A percentile compares a stretch with the other conserved stretches of the same genome.
Evolutionary conservation across 35 echinoderm and acorn worm genomes (phyloP).

Genomic region (Amphiura filiformis): DNA sequence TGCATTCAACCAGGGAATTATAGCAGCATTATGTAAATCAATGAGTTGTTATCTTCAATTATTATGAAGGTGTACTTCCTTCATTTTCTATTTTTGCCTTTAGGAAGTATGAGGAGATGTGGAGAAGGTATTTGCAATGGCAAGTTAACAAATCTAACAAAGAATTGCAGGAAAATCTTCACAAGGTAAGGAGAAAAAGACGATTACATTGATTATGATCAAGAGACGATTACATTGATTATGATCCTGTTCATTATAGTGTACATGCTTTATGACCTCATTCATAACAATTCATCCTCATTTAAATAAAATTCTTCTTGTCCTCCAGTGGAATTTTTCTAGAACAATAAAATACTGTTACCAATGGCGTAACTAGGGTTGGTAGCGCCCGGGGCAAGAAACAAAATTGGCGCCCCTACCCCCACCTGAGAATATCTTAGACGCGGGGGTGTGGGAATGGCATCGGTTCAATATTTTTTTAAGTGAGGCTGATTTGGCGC

Average conservation of each 20-base stretch:
- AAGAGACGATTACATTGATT: not conserved
- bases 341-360: too few species aligned
- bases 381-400: too few species aligned
- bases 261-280: too few species aligned
- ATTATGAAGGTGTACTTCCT: not conserved
- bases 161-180: constrained; percentile 4
- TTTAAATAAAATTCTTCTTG: too few species aligned
- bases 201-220: not conserved
- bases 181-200: constrained; percentile 20
- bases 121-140: constrained; percentile 35
- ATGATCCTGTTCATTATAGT: not conserved
- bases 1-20: not conserved
- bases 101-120: constrained; percentile 20
- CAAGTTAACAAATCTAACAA: constrained; percentile 46
- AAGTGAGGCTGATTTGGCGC: too few species aligned
- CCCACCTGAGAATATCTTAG: too few species aligned
- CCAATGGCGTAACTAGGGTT: too few species aligned
- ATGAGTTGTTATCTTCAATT: not conserved
- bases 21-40: not conserved
- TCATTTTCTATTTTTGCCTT: not conserved
- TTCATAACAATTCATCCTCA: too few species aligned
- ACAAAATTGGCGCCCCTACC: too few species aligned
- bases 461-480: too few species aligned
- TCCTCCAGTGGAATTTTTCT: too few species aligned
- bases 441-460: too few species aligned